phyloP scores from a whole-genome alignment of 2,113 vertebrate species.

The Monopterus albus region DNA sequence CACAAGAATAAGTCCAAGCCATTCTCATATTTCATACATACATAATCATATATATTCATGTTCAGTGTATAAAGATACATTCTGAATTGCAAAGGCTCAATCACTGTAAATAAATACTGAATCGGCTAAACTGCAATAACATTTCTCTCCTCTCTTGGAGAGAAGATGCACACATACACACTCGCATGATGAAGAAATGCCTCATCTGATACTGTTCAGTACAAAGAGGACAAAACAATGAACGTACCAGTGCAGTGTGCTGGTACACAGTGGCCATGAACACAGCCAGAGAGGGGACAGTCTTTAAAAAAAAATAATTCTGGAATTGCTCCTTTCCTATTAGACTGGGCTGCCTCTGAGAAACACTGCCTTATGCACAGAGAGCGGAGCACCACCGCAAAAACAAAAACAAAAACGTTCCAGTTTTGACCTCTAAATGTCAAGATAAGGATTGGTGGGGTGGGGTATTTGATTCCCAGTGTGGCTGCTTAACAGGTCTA shows the following conservation, averaged over 20 bases:
- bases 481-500: slow-evolving; percentile 9
- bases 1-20: slow-evolving; percentile 64
- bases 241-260: slow-evolving; percentile 76
- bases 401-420: background rate
- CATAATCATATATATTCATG: slow-evolving; percentile 83
- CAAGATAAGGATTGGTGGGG: background rate
- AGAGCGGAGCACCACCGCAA: slow-evolving; percentile 56
- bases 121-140: slow-evolving; percentile 88
- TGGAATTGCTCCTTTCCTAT: no score
- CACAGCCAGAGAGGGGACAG: slow-evolving; percentile 66
- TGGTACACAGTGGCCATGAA: slow-evolving; percentile 81
- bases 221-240: slow-evolving; percentile 82
- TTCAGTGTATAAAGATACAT: slow-evolving; percentile 99
- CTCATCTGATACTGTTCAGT: slow-evolving; percentile 66
- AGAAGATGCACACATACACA: slow-evolving; percentile 66
- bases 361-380: slow-evolving; percentile 70
- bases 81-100: slow-evolving; percentile 95
- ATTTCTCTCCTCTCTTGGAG: slow-evolving; percentile 66
- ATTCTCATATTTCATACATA: slow-evolving; percentile 88
- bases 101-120: slow-evolving; percentile 99
- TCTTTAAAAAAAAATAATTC: slow-evolving; percentile 78
- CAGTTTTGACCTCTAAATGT: slow-evolving; percentile 17
- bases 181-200: slow-evolving; percentile 3
- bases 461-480: background rate
- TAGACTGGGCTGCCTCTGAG: background rate